Evolutionary conservation across 2,113 vertebrate species (phyloP), one percentile per base, ranked within the genome.

Genomic region (Lasiurus borealis): DNA sequence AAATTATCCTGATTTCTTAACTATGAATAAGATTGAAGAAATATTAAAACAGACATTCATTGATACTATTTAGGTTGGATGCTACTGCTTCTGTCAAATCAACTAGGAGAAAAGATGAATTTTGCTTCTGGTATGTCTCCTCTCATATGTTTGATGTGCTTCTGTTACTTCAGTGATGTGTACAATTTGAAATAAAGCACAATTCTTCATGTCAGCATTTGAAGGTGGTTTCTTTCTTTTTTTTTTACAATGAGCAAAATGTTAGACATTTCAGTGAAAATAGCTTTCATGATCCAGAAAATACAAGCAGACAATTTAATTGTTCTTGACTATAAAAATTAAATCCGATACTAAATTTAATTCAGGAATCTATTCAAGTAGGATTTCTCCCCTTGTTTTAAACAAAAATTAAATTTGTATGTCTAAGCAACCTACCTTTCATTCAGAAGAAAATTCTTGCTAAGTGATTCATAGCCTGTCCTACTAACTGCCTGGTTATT

Each of bases 311-410:
- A 95, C 92, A 97, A 68, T 96, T 95, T 96, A 96, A 97, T 97
- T 98, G 92, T 97, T 93, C 92, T 94, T 94, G 81, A 88, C 83
- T 94, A 11, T 93, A 97, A 95, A 97, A 97, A 96, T 95, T 95
- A 97, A 97, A 94, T 96, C 90, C 83, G 78, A 94, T 96, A 87
- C 92, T 96, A 94, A 96, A 94, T 97, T 98, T 95, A 96, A 93
- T 95, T 91, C 80, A 88, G 73, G 78, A 86, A 92, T 88, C 88
- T 90, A 92, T 96, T 97, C 88, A 95, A 85, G 82, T 85, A 85
- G 95, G 94, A 76, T 77, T 95, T 68, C 75, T 21, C 13, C 83
- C 59, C 78, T 52, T 77, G 91, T 72, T 88, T 96, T 90, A 91
- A 96, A 92, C 75, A 95, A 93, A 97, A 95, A 78, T 90, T 93